Evolutionary conservation across 2,888 invertebrate genomes (phyloP).

Genomic region (Drymonia ruficornis): DNA sequence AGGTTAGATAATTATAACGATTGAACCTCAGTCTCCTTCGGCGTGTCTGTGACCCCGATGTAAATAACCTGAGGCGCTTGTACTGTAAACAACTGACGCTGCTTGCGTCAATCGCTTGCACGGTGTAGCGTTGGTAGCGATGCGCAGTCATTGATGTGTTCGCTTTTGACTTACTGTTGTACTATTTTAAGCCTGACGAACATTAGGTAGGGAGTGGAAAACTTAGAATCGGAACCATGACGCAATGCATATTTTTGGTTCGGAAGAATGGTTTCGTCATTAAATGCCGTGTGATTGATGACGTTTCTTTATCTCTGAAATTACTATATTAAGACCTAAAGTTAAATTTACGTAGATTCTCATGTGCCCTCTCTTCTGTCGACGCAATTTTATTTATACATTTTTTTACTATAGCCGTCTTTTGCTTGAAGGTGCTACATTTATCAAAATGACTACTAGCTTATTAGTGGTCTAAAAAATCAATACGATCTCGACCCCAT

Average conservation of each 20-base stretch:
- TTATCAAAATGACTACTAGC: no score
- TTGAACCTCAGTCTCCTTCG: constrained; percentile 77
- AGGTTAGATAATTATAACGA: constrained; percentile 77
- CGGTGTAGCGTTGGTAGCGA: constrained; percentile 46
- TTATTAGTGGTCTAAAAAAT: no score
- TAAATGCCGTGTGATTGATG: constrained; percentile 11
- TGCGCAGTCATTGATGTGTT: constrained; percentile 60
- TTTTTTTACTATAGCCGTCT: no score
- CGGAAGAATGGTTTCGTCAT: constrained; percentile 33
- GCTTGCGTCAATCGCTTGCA: constrained; percentile 77
- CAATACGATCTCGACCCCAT: neutral
- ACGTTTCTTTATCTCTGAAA: constrained; percentile 10
- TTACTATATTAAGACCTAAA: neutral
- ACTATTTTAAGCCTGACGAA: constrained; percentile 58
- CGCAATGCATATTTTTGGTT: constrained; percentile 33
- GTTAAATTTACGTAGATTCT: neutral
- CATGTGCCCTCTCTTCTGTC: no score
- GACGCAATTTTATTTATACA: no score
- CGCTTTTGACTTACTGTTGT: constrained; percentile 51
- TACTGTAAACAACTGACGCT: constrained; percentile 79
- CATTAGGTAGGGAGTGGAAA: constrained; percentile 45
- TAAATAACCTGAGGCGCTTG: constrained; percentile 81
- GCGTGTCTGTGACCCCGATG: constrained; percentile 84
- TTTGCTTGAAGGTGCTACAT: no score
- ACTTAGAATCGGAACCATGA: constrained; percentile 43